Percentiles rank a stretch among this genome's conserved stretches.
Conservation (phyloP, 2,797 vertebrate genomes). For the Hippoglossus hippoglossus region DNA sequence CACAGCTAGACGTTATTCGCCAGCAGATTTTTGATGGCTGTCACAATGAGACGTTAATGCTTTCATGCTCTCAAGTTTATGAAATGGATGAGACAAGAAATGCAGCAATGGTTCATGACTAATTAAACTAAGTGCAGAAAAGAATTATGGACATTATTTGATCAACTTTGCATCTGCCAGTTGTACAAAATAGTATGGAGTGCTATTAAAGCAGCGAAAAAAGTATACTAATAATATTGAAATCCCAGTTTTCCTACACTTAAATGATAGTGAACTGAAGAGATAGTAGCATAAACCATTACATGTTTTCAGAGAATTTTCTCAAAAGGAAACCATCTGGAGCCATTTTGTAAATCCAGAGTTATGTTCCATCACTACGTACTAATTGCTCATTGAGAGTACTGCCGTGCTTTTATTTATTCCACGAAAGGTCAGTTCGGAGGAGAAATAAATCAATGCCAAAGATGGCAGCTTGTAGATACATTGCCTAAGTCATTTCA, state of each 20-base stretch:
- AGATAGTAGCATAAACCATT: no score
- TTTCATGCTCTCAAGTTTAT: no score
- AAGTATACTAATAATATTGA: no score
- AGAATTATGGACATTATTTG: neutral
- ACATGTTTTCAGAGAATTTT: neutral
- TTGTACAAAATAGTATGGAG: neutral
- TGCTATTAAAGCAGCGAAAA: neutral
- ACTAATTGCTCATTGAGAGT: conserved; percentile 35
- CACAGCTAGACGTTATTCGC: neutral
- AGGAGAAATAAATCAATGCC: conserved; percentile 54
- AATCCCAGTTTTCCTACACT: no score
- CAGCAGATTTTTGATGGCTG: neutral
- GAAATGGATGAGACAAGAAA: neutral
- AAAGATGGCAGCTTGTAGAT: conserved; percentile 51
- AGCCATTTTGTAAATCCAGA: neutral
- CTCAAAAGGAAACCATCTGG: conserved; percentile 7
- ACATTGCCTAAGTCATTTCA: conserved; percentile 39
- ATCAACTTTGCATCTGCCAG: neutral
- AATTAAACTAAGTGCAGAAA: conserved; percentile 9
- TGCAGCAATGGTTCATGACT: neutral
- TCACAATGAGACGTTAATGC: neutral
- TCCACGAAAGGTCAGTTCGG: conserved; percentile 49
- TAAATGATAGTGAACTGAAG: no score
- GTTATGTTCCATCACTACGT: conserved; percentile 27
- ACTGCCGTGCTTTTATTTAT: conserved; percentile 30